Conservation (phyloP, 2,888 invertebrate genomes). For the Gortyna flavago region DNA sequence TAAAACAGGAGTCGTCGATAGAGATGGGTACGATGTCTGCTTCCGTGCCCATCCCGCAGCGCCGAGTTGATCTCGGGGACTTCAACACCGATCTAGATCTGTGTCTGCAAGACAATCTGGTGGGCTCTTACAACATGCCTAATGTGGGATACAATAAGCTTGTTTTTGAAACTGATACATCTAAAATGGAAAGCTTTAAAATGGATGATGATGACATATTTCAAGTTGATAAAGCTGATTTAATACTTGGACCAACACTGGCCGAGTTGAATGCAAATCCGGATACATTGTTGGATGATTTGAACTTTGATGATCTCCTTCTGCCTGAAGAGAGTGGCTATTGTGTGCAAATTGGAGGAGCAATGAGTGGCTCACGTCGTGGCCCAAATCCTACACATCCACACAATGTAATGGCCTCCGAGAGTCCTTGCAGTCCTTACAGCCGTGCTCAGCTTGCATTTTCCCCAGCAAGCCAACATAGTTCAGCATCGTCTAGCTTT, state of each 20-base stretch:
- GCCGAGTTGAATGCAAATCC: slow-evolving; percentile 96
- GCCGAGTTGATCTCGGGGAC: slow-evolving; percentile 87
- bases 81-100: slow-evolving; percentile 90
- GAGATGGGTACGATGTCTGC: slow-evolving; percentile 89
- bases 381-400: slow-evolving; percentile 72
- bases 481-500: slow-evolving; percentile 89
- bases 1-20: slow-evolving; percentile 91
- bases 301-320: slow-evolving; percentile 96
- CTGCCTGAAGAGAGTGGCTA: slow-evolving; percentile 92
- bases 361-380: slow-evolving; percentile 84
- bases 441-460: slow-evolving; percentile 88
- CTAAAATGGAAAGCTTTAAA: slow-evolving; percentile 91
- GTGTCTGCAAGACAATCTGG: slow-evolving; percentile 87
- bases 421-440: slow-evolving; percentile 89
- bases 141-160: slow-evolving; percentile 84
- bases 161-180: slow-evolving; percentile 83
- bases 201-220: slow-evolving; percentile 97
- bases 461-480: slow-evolving; percentile 92
- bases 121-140: slow-evolving; percentile 82
- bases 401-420: slow-evolving; percentile 75
- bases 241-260: slow-evolving; percentile 95
- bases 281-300: slow-evolving; percentile 94
- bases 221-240: slow-evolving; percentile 95
- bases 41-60: slow-evolving; percentile 91
- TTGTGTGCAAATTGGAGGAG: slow-evolving; percentile 88